Percentiles rank a stretch among this genome's conserved stretches.
These are phyloP conservation scores for Pseudomugil tenellus DNA, from an alignment of 2,797 vertebrate species.

Conservation along the genomic window DNA sequence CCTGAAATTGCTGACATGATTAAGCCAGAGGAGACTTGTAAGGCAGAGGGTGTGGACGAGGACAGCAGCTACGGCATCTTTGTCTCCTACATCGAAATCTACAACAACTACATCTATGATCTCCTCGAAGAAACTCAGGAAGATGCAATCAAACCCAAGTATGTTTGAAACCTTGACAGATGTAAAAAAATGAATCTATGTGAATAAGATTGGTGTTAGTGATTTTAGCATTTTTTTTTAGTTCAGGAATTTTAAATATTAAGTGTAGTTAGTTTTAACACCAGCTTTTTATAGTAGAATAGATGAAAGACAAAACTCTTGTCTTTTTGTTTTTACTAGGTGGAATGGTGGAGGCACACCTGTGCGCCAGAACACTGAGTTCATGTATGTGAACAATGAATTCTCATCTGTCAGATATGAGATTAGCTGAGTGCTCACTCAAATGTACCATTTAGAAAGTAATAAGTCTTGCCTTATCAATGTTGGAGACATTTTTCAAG, in stretches of 20 bases:
- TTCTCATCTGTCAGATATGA: constrained; percentile 37
- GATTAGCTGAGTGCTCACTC: constrained; percentile 26
- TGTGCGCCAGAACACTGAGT: constrained; percentile 90
- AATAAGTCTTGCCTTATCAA: constrained; percentile 23
- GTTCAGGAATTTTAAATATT: constrained; percentile 2
- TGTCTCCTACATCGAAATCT: constrained; percentile 97
- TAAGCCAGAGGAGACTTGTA: constrained; percentile 85
- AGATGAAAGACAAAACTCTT: constrained; percentile 60
- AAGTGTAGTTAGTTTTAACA: not conserved
- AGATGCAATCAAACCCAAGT: constrained; percentile 94
- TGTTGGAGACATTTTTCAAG: constrained; percentile 34
- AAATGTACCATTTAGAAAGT: constrained; percentile 3
- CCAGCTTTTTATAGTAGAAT: constrained; percentile 8
- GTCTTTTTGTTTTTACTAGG: constrained; percentile 88
- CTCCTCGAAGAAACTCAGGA: constrained; percentile 90
- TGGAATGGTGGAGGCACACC: constrained; percentile 95
- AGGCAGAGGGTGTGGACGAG: constrained; percentile 89
- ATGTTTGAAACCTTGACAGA: constrained; percentile 60
- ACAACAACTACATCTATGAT: constrained; percentile 99
- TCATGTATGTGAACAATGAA: constrained; percentile 90
- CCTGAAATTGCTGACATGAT: constrained; percentile 97
- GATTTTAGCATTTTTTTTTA: constrained; percentile 3
- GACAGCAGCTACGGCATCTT: constrained; percentile 94
- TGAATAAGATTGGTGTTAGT: not conserved
- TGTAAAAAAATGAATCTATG: constrained; percentile 1